Conservation (phyloP, 2,888 invertebrate species). For the Tenthredo mesomela region DNA sequence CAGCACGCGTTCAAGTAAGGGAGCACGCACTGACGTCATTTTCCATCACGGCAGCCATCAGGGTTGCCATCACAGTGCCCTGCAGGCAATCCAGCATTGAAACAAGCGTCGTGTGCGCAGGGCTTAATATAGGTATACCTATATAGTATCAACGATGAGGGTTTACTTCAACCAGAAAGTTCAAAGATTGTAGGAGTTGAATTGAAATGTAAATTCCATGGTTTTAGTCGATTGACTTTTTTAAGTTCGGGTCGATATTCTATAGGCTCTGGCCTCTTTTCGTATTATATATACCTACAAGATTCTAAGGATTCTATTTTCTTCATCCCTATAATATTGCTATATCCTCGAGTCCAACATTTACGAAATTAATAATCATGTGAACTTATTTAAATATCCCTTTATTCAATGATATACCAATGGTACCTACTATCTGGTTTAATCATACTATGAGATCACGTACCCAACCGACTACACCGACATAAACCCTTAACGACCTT, state of each 20-base stretch:
- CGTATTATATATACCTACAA: background rate
- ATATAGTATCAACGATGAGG: background rate
- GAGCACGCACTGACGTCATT: too few species aligned
- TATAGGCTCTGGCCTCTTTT: background rate
- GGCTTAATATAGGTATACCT: background rate
- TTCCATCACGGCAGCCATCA: too few species aligned
- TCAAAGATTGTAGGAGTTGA: slow-evolving; percentile 16
- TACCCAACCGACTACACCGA: slow-evolving; percentile 36
- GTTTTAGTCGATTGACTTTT: slow-evolving; percentile 30
- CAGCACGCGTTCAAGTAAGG: too few species aligned
- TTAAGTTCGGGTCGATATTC: background rate
- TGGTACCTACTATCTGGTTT: slow-evolving; percentile 18
- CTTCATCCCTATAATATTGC: background rate
- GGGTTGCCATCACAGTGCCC: too few species aligned
- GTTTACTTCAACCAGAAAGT: background rate
- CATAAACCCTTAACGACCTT: slow-evolving; percentile 44
- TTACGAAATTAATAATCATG: background rate
- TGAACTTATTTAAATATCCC: background rate
- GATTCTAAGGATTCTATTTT: slow-evolving; percentile 8
- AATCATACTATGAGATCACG: slow-evolving; percentile 37
- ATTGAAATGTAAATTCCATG: slow-evolving; percentile 45
- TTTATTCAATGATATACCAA: background rate
- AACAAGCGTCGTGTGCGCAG: too few species aligned
- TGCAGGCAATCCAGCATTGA: too few species aligned
- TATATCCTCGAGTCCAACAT: background rate